Conservation (phyloP, 1,140 invertebrate genomes). For the Cotesia chilonis region DNA sequence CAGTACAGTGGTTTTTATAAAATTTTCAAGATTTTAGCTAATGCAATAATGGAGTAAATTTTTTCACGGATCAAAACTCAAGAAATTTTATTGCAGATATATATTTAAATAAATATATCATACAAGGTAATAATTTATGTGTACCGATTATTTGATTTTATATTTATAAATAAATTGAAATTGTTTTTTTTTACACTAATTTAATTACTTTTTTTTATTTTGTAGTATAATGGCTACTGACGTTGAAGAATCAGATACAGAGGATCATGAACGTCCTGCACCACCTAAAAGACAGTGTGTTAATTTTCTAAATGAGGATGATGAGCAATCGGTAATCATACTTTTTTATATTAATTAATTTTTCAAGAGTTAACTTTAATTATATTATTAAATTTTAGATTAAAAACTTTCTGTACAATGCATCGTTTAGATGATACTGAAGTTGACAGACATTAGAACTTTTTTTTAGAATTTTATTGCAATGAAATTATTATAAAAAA, state of each 20-base stretch:
- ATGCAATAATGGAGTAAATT: too few species aligned
- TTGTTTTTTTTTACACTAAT: neutral
- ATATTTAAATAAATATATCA: neutral
- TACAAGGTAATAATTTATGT: neutral
- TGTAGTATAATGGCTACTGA: slow-evolving; percentile 59
- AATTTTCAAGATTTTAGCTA: too few species aligned
- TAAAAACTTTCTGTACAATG: too few species aligned
- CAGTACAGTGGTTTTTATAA: neutral
- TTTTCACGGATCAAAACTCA: neutral
- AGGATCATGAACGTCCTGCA: slow-evolving; percentile 52
- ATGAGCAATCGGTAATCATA: slow-evolving; percentile 26
- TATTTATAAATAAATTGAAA: neutral
- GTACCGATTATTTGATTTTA: neutral
- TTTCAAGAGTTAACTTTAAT: slow-evolving; percentile 6
- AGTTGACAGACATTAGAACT: too few species aligned
- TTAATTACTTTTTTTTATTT: slow-evolving; percentile 11
- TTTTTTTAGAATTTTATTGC: too few species aligned
- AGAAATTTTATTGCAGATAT: too few species aligned
- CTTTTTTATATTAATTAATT: neutral
- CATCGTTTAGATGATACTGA: too few species aligned
- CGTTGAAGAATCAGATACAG: slow-evolving; percentile 58
- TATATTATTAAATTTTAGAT: neutral
- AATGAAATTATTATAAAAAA: too few species aligned
- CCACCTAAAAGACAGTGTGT: slow-evolving; percentile 54
- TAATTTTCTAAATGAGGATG: slow-evolving; percentile 39